These are phyloP conservation scores for Melanotaenia nigrans DNA, from an alignment of 2,797 vertebrate genomes.

Conservation along the genomic window DNA sequence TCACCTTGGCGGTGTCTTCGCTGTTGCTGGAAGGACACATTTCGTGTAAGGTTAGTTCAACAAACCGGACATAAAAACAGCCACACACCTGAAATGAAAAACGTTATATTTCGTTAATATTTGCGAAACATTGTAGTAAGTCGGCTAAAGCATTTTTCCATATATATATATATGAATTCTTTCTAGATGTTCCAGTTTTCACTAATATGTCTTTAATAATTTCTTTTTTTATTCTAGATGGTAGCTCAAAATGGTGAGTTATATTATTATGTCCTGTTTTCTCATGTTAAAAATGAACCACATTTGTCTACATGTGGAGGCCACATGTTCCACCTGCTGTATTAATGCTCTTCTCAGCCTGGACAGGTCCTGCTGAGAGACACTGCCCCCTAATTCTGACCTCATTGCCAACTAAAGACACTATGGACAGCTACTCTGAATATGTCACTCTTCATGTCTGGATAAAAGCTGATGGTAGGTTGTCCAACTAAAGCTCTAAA, in stretches of 20 bases:
- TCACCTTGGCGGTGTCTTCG: not conserved
- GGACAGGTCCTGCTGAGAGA: slow-evolving; percentile 34
- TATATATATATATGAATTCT: not conserved
- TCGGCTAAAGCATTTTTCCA: not conserved
- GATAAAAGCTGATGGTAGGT: slow-evolving; percentile 52
- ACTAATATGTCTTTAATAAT: not conserved
- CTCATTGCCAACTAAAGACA: not conserved
- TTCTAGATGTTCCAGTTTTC: not conserved
- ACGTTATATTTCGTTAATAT: not conserved
- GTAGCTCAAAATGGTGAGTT: slow-evolving; percentile 41
- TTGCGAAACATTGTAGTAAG: not conserved
- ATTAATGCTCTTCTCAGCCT: slow-evolving; percentile 10
- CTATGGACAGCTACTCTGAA: not conserved
- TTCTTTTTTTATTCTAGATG: slow-evolving; percentile 14
- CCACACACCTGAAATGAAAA: not conserved
- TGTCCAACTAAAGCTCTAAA: not conserved
- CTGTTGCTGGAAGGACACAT: slow-evolving; percentile 8
- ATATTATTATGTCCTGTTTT: not conserved
- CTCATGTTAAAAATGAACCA: not conserved
- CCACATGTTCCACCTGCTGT: not conserved
- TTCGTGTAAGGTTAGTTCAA: slow-evolving; percentile 43
- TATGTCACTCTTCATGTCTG: slow-evolving; percentile 42
- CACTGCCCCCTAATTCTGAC: slow-evolving; percentile 50
- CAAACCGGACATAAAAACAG: not conserved
- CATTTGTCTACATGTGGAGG: not conserved